These are phyloP conservation scores for Perithous albicinctus DNA, from an alignment of 2,888 invertebrate genomes.

Conservation along the genomic window DNA sequence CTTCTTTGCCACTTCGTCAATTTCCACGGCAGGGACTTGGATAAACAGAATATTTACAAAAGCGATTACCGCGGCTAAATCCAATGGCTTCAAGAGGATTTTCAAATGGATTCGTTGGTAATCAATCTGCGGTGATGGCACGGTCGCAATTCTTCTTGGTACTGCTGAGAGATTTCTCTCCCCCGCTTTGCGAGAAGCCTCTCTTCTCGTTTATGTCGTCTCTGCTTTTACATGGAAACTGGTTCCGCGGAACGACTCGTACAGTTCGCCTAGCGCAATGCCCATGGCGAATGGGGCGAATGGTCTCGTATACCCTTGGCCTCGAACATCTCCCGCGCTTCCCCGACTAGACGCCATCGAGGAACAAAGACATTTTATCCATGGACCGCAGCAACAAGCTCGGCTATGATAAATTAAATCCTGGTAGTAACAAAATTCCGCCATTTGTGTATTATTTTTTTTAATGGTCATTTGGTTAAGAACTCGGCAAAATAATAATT, in stretches of 20 bases:
- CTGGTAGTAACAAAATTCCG: not conserved
- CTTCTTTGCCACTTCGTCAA: constrained; percentile 80
- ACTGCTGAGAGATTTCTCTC: constrained; percentile 31
- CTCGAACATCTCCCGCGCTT: constrained; percentile 75
- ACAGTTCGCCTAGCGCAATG: constrained; percentile 33
- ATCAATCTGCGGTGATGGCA: not conserved
- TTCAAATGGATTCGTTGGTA: not conserved
- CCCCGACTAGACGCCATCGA: constrained; percentile 79
- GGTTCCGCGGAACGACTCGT: constrained; percentile 72
- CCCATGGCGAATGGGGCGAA: constrained; percentile 55
- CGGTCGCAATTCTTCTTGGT: not conserved
- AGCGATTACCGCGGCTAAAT: not conserved
- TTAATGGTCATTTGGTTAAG: no score
- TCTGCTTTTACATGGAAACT: constrained; percentile 69
- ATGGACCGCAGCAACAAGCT: not conserved
- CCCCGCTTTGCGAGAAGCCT: constrained; percentile 47
- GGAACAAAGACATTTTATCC: constrained; percentile 61
- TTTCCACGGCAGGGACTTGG: constrained; percentile 19
- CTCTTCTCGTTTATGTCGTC: constrained; percentile 11
- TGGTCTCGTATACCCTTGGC: constrained; percentile 75
- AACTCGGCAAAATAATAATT: no score
- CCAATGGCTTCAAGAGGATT: not conserved
- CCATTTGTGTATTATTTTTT: not conserved
- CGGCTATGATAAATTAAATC: not conserved
- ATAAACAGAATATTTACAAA: constrained; percentile 1